phyloP scores from a whole-genome alignment of 2,797 vertebrate genomes.

The Hybognathus amarus region DNA sequence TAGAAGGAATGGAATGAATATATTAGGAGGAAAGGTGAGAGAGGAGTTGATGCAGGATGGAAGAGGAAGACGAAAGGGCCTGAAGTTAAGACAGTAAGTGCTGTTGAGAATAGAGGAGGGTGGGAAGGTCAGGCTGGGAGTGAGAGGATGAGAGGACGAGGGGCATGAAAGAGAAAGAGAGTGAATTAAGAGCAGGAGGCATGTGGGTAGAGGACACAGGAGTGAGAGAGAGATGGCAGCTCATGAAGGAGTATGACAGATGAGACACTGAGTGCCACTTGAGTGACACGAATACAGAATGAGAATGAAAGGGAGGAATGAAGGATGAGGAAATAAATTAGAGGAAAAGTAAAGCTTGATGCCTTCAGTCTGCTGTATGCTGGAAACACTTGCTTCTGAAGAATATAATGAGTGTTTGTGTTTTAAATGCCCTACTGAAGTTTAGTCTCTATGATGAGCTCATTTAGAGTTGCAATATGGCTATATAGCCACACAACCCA shows the following conservation, averaged over 20 bases:
- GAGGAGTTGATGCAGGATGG: constrained; percentile 15
- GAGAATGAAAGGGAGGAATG: constrained; percentile 51
- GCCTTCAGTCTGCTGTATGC: constrained; percentile 7
- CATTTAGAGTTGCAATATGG: not conserved
- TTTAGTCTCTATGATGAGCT: not conserved
- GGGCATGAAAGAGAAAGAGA: constrained; percentile 26
- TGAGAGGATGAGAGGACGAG: constrained; percentile 19
- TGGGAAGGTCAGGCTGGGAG: constrained; percentile 48
- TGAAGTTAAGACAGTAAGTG: constrained; percentile 28
- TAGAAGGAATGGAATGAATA: not conserved
- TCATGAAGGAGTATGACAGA: constrained; percentile 45
- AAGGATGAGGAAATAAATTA: constrained; percentile 37
- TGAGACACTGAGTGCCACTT: constrained; percentile 47
- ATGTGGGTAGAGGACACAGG: constrained; percentile 15
- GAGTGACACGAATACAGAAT: constrained; percentile 50
- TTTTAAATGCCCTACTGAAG: not conserved
- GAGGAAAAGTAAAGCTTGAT: not conserved
- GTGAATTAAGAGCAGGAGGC: constrained; percentile 13
- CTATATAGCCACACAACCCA: not conserved
- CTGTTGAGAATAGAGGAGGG: constrained; percentile 15
- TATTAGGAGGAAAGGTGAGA: not conserved
- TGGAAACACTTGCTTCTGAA: not conserved
- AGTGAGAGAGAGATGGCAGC: constrained; percentile 32
- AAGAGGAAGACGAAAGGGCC: constrained; percentile 17
- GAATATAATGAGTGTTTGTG: not conserved